Evolutionary conservation across 1,140 invertebrate species (phyloP).

Genomic region (Ceratina australensis): DNA sequence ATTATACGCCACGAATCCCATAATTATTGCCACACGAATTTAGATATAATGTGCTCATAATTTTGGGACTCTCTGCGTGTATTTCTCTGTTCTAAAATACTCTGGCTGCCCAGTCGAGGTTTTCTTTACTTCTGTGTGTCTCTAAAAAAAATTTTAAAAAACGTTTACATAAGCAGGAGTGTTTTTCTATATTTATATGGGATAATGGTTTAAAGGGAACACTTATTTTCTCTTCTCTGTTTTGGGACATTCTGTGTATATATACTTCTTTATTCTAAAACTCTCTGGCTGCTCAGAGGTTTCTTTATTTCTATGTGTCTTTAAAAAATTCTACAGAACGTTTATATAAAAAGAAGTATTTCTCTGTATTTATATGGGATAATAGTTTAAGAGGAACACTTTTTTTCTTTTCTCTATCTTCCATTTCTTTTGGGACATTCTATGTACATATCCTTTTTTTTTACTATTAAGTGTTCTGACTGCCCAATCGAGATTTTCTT

Average conservation of each 20-base stretch:
- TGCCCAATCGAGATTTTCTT: neutral
- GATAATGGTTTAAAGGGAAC: neutral
- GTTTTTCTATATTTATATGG: neutral
- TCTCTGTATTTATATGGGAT: neutral
- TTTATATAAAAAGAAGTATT: neutral
- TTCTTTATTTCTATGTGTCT: neutral
- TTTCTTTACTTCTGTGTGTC: neutral
- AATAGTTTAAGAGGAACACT: neutral
- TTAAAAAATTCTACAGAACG: no score
- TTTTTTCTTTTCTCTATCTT: no score
- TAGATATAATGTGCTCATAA: no score
- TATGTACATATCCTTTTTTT: neutral
- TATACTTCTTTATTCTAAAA: neutral
- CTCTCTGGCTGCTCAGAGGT: neutral
- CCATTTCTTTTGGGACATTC: no score
- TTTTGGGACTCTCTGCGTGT: no score
- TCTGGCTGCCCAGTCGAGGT: neutral
- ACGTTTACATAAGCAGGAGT: neutral
- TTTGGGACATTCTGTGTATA: neutral
- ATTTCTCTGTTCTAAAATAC: neutral
- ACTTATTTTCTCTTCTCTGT: no score
- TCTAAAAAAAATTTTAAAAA: no score
- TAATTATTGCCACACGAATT: no score
- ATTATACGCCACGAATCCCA: no score
- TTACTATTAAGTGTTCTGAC: no score